Conservation (phyloP, 2,797 vertebrate genomes). For the Phrynocephalus forsythii region DNA sequence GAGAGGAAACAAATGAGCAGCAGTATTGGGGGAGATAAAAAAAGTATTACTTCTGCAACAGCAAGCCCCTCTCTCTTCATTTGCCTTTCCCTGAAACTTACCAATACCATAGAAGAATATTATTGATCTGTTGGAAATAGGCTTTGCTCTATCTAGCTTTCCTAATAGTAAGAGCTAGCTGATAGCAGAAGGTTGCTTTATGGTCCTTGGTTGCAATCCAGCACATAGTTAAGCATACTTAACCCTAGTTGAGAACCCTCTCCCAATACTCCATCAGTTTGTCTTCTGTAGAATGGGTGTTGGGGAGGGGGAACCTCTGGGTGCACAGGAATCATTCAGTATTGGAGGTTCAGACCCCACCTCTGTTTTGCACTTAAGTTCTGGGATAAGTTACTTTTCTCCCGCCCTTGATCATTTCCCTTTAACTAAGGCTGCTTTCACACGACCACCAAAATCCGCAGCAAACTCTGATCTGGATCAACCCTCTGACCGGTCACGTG, state of each 20-base stretch:
- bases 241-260: neutral
- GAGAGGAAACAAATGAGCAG: neutral
- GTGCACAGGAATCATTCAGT: no score
- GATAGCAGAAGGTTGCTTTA: neutral
- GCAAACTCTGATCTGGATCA: no score
- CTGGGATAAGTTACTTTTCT: no score
- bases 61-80: constrained; percentile 37
- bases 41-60: constrained; percentile 29
- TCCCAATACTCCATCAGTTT: no score
- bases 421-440: no score
- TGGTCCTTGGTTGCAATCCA: neutral
- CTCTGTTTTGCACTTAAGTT: no score
- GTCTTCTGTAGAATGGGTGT: no score
- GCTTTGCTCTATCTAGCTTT: constrained; percentile 41
- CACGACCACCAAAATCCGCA: no score
- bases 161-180: constrained; percentile 45
- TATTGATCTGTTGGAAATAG: constrained; percentile 60
- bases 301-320: no score
- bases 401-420: no score
- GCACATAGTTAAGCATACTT: constrained; percentile 11
- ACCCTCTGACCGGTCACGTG: no score
- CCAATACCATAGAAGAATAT: constrained; percentile 51
- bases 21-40: accelerated
- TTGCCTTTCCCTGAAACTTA: constrained; percentile 48
- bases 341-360: no score